Conservation (phyloP, 2,888 invertebrate species). For the Phytoseiulus persimilis region DNA sequence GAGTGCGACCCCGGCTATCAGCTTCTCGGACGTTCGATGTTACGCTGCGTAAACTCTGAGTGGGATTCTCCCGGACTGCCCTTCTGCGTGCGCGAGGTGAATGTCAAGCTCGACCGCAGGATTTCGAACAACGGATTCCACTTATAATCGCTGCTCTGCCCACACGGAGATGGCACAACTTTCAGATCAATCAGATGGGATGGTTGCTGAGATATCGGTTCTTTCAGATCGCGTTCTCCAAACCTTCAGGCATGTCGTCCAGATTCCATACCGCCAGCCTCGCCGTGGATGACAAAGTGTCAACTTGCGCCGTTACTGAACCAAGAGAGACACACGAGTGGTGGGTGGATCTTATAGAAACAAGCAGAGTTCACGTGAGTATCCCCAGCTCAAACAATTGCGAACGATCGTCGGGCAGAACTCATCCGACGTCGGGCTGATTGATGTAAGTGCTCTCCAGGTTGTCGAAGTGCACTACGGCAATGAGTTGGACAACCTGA, state of each 20-base stretch:
- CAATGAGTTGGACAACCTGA: neutral
- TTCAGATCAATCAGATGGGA: no score
- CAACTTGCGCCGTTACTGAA: neutral
- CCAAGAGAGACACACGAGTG: neutral
- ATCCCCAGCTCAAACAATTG: no score
- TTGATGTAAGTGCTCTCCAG: neutral
- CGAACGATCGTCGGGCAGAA: no score
- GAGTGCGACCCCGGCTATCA: slow-evolving; percentile 31
- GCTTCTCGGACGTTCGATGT: neutral
- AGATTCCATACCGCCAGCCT: neutral
- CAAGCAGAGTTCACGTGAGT: neutral
- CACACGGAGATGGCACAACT: no score
- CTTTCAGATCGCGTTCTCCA: slow-evolving; percentile 16
- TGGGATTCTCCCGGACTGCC: slow-evolving; percentile 35
- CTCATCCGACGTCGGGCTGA: no score
- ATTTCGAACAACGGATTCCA: no score
- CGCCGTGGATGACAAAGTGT: neutral
- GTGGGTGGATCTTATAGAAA: slow-evolving; percentile 21
- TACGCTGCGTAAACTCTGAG: slow-evolving; percentile 15
- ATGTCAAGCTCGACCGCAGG: no score
- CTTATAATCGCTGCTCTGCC: no score
- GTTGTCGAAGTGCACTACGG: slow-evolving; percentile 21
- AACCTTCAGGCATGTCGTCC: slow-evolving; percentile 8
- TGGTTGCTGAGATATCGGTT: neutral
- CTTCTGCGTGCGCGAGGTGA: slow-evolving; percentile 8